Conservation (phyloP, 1,140 invertebrate species). For the Diploscapter pachys region DNA sequence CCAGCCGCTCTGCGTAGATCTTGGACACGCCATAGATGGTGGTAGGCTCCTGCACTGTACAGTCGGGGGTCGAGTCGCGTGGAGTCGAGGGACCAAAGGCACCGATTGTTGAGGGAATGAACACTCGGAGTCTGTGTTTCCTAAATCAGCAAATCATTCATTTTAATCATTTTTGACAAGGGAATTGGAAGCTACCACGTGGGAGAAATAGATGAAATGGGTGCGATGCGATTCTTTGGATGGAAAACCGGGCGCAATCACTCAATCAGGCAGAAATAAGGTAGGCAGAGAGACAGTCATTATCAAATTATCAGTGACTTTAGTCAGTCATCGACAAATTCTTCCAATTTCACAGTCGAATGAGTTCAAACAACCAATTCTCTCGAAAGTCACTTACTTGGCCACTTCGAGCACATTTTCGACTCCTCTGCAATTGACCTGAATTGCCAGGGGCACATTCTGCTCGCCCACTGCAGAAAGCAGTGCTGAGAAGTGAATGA, state of each 20-base stretch:
- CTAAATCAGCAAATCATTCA: constrained; percentile 38
- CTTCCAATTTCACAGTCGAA: too few relatives aligned
- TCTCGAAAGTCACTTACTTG: constrained; percentile 61
- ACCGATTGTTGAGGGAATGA: constrained; percentile 90
- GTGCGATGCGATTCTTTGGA: constrained; percentile 9
- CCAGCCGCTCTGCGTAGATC: constrained; percentile 81
- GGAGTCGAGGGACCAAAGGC: constrained; percentile 89
- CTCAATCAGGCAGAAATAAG: too few relatives aligned
- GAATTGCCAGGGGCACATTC: constrained; percentile 77
- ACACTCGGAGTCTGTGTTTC: constrained; percentile 78
- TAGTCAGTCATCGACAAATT: too few relatives aligned
- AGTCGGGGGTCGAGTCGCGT: constrained; percentile 81
- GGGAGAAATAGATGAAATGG: constrained; percentile 1
- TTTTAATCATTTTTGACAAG: background rate
- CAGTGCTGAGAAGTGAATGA: constrained; percentile 65
- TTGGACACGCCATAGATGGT: constrained; percentile 96
- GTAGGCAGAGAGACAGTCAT: too few relatives aligned
- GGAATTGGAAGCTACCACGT: background rate
- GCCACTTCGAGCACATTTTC: constrained; percentile 87
- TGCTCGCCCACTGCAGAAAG: constrained; percentile 83
- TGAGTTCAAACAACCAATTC: too few relatives aligned
- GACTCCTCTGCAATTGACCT: constrained; percentile 77
- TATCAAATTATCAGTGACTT: too few relatives aligned
- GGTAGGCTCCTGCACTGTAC: constrained; percentile 81
- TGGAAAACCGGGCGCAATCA: constrained; percentile 6